Percentiles rank a stretch among this genome's conserved stretches.
These are phyloP conservation scores for Tupaia chinensis DNA, from an alignment of 2,113 vertebrate species.

Conservation along the genomic window DNA sequence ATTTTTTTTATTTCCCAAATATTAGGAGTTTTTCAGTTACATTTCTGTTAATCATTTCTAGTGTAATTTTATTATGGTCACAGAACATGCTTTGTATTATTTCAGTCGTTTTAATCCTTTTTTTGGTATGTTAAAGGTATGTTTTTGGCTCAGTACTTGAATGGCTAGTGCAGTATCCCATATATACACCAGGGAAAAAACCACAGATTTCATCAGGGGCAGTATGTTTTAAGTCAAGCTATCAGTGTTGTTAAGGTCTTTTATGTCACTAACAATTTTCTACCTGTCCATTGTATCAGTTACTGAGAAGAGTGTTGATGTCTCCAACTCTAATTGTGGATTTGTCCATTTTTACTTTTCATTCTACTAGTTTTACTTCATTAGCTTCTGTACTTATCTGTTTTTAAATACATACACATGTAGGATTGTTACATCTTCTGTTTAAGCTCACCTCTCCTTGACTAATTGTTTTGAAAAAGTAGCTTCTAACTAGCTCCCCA, in stretches of 20 bases:
- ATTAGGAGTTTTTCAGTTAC: neutral
- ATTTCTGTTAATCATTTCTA: neutral
- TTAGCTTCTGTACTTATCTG: neutral
- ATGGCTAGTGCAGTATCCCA: neutral
- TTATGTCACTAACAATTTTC: neutral
- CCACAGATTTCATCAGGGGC: too few relatives aligned
- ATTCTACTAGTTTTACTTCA: neutral
- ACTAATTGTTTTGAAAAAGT: neutral
- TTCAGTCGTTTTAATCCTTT: neutral
- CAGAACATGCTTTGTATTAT: neutral
- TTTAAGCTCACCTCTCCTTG: neutral
- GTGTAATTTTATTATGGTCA: constrained; percentile 1
- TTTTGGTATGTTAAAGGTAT: neutral
- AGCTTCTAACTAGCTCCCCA: neutral
- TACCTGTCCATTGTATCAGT: neutral
- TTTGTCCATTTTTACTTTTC: neutral
- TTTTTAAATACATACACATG: neutral
- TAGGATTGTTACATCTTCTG: neutral
- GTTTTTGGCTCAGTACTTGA: neutral
- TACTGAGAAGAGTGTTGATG: neutral
- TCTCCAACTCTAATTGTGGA: neutral
- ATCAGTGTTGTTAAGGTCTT: neutral
- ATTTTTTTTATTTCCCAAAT: neutral
- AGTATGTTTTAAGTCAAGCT: neutral
- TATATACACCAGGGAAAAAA: too few relatives aligned